Percentiles rank a stretch among this genome's conserved stretches.
phyloP scores from a whole-genome alignment of 2,113 vertebrate genomes.

The Albula glossodonta region DNA sequence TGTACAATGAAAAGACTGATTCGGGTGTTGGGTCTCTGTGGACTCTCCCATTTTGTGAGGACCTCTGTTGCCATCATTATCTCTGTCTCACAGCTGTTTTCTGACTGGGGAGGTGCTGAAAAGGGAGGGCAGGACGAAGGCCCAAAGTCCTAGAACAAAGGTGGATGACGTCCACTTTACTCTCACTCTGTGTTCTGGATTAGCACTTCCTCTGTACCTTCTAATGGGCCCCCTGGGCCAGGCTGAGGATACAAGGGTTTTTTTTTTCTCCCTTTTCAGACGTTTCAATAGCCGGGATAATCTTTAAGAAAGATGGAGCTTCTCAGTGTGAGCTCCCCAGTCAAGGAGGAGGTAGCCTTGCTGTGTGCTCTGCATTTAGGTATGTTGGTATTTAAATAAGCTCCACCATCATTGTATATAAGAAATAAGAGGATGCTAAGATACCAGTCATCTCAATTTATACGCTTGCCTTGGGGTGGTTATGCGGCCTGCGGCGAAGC shows the following conservation, averaged over 20 bases:
- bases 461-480: not conserved
- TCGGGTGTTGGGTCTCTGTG: not conserved
- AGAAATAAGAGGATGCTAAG: not conserved
- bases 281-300: conserved; percentile 1
- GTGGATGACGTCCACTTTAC: not conserved
- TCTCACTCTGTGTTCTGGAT: conserved; percentile 16
- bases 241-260: not conserved
- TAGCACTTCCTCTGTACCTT: conserved; percentile 20
- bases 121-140: not conserved
- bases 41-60: not conserved
- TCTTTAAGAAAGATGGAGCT: conserved; percentile 1
- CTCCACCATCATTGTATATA: not conserved
- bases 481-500: not conserved
- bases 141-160: not conserved
- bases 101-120: not conserved
- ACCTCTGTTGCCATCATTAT: not conserved
- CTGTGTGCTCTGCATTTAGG: conserved; percentile 13
- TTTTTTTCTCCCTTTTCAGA: not conserved
- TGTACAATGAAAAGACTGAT: not conserved
- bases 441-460: not conserved
- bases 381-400: not conserved
- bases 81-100: not conserved
- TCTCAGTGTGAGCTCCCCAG: conserved; percentile 4
- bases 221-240: conserved; percentile 19
- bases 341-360: conserved; percentile 7